Evolutionary conservation across 2,888 invertebrate species (phyloP), one percentile per base, ranked within the genome.

Genomic region (Melinaea marsaeus): DNA sequence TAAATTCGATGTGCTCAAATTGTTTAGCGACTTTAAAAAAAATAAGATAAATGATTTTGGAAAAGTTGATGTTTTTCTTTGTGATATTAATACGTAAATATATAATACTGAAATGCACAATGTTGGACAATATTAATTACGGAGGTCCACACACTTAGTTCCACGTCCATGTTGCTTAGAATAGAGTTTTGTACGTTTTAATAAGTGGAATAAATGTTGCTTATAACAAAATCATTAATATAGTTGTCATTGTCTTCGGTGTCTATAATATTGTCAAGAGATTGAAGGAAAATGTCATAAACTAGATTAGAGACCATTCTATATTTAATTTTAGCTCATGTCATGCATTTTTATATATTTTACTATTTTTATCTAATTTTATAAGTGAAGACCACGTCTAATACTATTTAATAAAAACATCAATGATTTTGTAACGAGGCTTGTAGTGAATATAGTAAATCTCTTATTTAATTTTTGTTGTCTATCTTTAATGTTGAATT

Each of bases 41-140:
- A 33, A 46, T 65, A 66, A 61, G 60, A 55, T 56, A 34, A 60
- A 69, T 61, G 47, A 56, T 61, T 67, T 65, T 61, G 33, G 63
- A 63, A 69, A 58, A 51, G 65, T 68, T 66, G 62, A 55, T 47
- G 55, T 77, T 61, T 84, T 84, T 74, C 69, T 84, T 85, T 85
- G 84, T 87, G 85, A 88, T 87, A 86, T 77, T 79, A 76, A 83
- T 84, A 86, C 81, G 83, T 86, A 84, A 83, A 61, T 74, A 72
- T 70, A 71, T 61, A 56, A 75, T 71, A 79, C 73, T 74, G 69
- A 77, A 78, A 84, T 85, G 90, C 90, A 90, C 89, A 90, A 90
- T 81, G 75, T 78, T 87, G 90, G 90, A 90, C 90, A 90, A 90
- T 90, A 90, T 82, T 83, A 67, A 81, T 82, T 83, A 85, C 80